These are phyloP conservation scores for Paracentrotus lividus DNA, from an alignment of 53 echinoderm and acorn worm species.

Conservation along the genomic window DNA sequence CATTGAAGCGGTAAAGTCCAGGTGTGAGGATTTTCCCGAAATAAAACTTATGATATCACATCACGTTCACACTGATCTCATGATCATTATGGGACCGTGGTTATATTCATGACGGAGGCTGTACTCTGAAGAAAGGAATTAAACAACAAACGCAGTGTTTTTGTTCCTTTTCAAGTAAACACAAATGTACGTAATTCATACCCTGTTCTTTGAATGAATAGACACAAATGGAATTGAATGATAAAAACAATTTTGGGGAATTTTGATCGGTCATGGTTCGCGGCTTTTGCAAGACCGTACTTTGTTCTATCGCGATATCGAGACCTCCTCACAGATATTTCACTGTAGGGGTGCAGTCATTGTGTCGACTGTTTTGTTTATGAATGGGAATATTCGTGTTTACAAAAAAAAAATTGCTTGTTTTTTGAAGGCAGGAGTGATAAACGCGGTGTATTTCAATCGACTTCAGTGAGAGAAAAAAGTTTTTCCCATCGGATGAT, in stretches of 20 bases:
- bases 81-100: neutral
- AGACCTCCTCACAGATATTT: neutral
- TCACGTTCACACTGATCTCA: neutral
- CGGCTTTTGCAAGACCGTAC: neutral
- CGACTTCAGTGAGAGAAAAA: neutral
- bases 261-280: neutral
- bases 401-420: neutral
- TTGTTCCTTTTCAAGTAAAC: neutral
- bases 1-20: too few relatives aligned
- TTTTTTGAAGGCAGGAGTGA: neutral
- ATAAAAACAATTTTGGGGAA: neutral
- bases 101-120: neutral
- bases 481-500: neutral
- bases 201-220: neutral
- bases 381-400: neutral
- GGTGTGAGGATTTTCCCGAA: too few relatives aligned
- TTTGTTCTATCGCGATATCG: neutral
- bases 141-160: too few relatives aligned
- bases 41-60: too few relatives aligned
- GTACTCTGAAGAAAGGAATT: neutral
- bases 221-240: neutral
- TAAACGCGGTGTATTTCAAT: neutral
- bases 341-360: neutral
- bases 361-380: neutral
- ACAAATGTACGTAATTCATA: neutral